Base-by-base conservation (phyloP, 2,113 vertebrate species). In the Phylloscopus trochiloides region DNA sequence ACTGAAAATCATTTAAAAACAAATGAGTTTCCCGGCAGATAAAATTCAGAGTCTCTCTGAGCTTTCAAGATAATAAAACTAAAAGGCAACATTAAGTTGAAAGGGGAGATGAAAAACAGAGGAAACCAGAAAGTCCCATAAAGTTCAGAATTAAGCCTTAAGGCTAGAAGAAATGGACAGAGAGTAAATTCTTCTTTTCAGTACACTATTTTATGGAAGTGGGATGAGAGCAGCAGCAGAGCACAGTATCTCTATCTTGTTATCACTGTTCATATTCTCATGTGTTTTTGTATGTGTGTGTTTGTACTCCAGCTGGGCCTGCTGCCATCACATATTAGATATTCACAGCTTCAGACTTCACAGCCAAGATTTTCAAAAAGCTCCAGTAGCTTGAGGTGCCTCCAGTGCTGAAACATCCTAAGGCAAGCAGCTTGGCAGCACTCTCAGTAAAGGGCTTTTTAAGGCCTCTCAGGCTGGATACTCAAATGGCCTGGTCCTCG, bases 1-100 rank as follows among this genome's bases (percentile, higher is more conserved):
- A 51, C 70, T 52, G 80, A 90, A 96, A 97, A 94, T 94, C 19
- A 96, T 87, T 94, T 94, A 90, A 94, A 95, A 95, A 84, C 93
- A 96, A 96, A 96, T 61, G 94, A 96, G 88, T 40, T 89, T 96
- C 74, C 90, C 70, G 14, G 4, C 73, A 68, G 55, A 96, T 89
- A 86, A 96, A 97, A 93, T 54, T 45, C 72, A 47, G 66, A 92
- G 83, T 65, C 81, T 90, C 62, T 66, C 86, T 86, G 78, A 74
- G 76, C 71, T 89, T 80, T 87, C 70, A 57, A 85, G 94, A 93
- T 91, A 81, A 90, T 61, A 90, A 96, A 87, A 63, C 75, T 66
- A 74, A 93, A 88, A 86, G 66, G 72, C 54, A 38, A 45, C 1
- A 4, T 89, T 77, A 77, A 74, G 68, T 88, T 75, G 68, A 88